phyloP scores from a whole-genome alignment of 2,888 invertebrate genomes.

The Epirrhoe tristata region DNA sequence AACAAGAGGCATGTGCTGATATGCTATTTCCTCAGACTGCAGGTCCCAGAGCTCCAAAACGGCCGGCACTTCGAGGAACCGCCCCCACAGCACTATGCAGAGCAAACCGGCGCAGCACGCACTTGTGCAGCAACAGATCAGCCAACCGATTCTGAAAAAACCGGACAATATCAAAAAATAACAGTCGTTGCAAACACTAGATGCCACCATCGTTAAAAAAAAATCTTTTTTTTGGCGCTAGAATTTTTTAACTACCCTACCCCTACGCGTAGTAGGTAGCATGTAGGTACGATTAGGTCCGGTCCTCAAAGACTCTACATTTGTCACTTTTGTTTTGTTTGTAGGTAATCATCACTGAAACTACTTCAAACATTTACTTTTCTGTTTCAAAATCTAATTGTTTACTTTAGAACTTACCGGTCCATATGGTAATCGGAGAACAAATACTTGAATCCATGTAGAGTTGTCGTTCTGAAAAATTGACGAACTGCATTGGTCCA shows the following conservation, averaged over 20 bases:
- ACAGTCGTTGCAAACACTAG: neutral
- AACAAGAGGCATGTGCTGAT: constrained; percentile 55
- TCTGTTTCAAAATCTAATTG: no score
- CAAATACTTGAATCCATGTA: constrained; percentile 79
- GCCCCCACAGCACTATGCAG: constrained; percentile 71
- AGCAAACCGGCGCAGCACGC: constrained; percentile 70
- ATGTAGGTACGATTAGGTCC: no score
- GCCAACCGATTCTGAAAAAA: constrained; percentile 61
- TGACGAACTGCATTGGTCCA: constrained; percentile 50
- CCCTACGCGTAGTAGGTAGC: no score
- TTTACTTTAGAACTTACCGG: constrained; percentile 60
- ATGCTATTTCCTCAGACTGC: constrained; percentile 29
- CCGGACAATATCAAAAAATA: constrained; percentile 4
- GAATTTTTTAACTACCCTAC: no score
- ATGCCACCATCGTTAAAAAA: neutral
- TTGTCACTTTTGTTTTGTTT: no score
- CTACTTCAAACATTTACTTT: no score
- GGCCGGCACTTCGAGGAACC: constrained; percentile 69
- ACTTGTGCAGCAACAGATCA: constrained; percentile 65
- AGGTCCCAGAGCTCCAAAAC: constrained; percentile 59
- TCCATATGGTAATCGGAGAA: constrained; percentile 57
- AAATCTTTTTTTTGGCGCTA: constrained; percentile 2
- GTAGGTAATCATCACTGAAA: neutral
- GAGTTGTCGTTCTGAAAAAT: constrained; percentile 66
- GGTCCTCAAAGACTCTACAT: no score